Base-by-base conservation (phyloP, 2,888 invertebrate genomes). In the Odontocerum albicorne region DNA sequence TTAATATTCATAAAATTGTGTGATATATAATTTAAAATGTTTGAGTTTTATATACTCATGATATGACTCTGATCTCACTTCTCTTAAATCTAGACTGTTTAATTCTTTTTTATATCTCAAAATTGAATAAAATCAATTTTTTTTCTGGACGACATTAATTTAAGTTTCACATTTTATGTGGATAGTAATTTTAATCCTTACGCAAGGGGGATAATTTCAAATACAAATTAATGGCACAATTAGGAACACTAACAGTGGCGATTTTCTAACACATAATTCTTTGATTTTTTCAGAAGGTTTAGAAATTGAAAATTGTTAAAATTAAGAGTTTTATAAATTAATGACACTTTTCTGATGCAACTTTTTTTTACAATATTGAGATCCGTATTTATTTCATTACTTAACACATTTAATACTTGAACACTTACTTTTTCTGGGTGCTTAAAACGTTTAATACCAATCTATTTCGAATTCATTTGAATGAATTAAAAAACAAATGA, bases 51-150 rank as follows among this genome's bases (percentile, higher is more conserved):
- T 36, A 54, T 49, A 49, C 22, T 50, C 44, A 49, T 59, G 59
- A 59, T 59, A 59, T 59, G 55, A 47, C 46, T 59, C 12, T 43
- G 47, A 38, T 59, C 59, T 59, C 59, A 59, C 59, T 59, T 59
- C 19, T 16, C 15, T 57, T 56, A 45, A 19, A 39, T 22, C 49
- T 50, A 40, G 22, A 49, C 40, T 49, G 35, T 27, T 27, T 27
- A 27, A 27, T 7, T 7, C 4, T 27, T 7, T 27, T 7, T 27
- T 27, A 27, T 32, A 20, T 13, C 33, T 45, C n/a, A 45, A 36
- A 20, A 32, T 31, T 39, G 16, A 7, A 39, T 35, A 27, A 27
- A 27, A 4, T 4, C 27, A 22, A 21, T 39, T 22, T 45, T 20
- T 35, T 39, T 42, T 53, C 49, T 47, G 47, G 54, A 54, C 54